Base-by-base conservation (phyloP, 2,888 invertebrate genomes). In the Drosophila parthenogenetica region DNA sequence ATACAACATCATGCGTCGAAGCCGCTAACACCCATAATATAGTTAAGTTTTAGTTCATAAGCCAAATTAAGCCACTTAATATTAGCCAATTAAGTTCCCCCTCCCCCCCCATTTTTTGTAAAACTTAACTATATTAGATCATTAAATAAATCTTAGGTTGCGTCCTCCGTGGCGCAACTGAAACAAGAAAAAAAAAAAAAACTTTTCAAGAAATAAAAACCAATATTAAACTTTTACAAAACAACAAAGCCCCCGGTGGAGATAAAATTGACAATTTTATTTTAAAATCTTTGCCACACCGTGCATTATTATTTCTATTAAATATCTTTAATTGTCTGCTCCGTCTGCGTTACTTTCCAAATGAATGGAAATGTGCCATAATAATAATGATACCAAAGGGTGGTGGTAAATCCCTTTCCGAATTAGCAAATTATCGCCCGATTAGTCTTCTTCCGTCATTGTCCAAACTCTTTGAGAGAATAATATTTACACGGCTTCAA, bases 201-300 rank as follows among this genome's bases (percentile, higher is more conserved):
- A 35, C 35, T 11, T 13, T 35, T 13, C 3, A 35, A 35, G 35
- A 35, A 35, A 11, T 35, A 3, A 35, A 35, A 35, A 35, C 0
- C 0, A 11, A 13, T n/a, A 39, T 39, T 4, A 39, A 39, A 39
- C 37, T 13, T 3, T 13, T 39, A n/a, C 37, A 39, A 39, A 39
- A 39, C 5, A 39, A 39, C 3, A 39, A 39, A 39, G 37, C 37
- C 13, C 37, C 37, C 3, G 37, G 37, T n/a, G 3, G n/a, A 0
- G 37, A 39, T 14, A 39, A 39, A n/a, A 39, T 39, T 39, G 37
- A 39, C n/a, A 39, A 39, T n/a, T 39, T 39, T 39, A 13, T 39
- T 13, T 1, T 39, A 5, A 39, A 39, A n/a, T 39, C 37, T 4
- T 13, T 39, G 11, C n/a, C 37, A 13, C 13, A 39, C 1, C 37